Evolutionary conservation across 2,113 vertebrate genomes (phyloP).

Genomic region (Upupa epops): DNA sequence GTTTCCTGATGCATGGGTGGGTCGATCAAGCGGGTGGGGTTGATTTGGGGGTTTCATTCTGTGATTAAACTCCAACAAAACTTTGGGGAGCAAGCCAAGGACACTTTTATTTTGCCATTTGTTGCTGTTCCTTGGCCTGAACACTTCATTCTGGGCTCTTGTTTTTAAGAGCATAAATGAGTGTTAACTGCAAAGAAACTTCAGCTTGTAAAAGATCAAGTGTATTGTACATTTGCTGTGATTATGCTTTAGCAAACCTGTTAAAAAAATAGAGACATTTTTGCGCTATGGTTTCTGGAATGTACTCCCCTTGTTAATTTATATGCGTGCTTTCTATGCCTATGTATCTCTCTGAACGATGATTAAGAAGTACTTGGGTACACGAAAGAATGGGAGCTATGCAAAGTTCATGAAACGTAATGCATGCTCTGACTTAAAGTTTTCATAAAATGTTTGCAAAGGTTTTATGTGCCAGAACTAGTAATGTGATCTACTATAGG

Average conservation of each 20-base stretch:
- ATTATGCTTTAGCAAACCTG: constrained; percentile 39
- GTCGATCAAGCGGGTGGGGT: not conserved
- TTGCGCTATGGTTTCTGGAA: constrained; percentile 29
- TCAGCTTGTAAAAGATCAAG: constrained; percentile 68
- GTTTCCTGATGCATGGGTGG: constrained; percentile 24
- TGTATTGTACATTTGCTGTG: constrained; percentile 23
- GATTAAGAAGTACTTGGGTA: constrained; percentile 58
- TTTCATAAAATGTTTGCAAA: constrained; percentile 75
- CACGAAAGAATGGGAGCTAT: constrained; percentile 77
- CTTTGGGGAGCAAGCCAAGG: not conserved
- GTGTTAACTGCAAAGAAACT: constrained; percentile 59
- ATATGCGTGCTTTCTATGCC: constrained; percentile 46
- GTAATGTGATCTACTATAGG: constrained; percentile 80
- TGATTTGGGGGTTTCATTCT: not conserved
- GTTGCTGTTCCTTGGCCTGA: constrained; percentile 12
- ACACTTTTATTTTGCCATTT: not conserved
- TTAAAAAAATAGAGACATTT: not conserved
- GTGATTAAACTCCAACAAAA: not conserved
- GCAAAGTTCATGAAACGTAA: constrained; percentile 64
- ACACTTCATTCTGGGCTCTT: not conserved
- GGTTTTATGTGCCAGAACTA: constrained; percentile 80
- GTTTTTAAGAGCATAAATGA: constrained; percentile 51
- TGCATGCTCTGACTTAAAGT: constrained; percentile 72
- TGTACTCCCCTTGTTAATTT: constrained; percentile 46
- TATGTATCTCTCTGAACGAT: constrained; percentile 59